Evolutionary conservation across 2,888 invertebrate genomes (phyloP).

Genomic region (Pegoplata infirma): DNA sequence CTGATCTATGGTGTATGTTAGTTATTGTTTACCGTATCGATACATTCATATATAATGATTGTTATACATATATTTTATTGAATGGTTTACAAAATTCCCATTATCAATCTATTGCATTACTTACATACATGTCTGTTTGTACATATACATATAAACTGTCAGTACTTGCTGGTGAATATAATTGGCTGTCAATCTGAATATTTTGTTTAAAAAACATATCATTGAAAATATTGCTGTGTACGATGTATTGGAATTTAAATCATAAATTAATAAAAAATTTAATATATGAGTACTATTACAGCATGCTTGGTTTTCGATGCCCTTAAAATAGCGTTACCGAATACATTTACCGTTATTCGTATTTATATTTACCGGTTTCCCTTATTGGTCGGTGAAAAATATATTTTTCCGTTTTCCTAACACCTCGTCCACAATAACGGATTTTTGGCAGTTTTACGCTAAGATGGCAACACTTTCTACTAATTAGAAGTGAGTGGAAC

Average conservation of each 20-base stretch:
- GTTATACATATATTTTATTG: neutral
- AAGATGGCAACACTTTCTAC: too few relatives aligned
- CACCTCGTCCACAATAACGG: too few relatives aligned
- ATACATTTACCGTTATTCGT: too few relatives aligned
- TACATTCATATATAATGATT: neutral
- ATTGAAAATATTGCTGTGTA: neutral
- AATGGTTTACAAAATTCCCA: neutral
- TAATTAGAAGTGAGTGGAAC: too few relatives aligned
- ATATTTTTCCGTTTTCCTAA: too few relatives aligned
- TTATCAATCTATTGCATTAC: neutral
- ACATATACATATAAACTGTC: neutral
- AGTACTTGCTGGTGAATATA: neutral
- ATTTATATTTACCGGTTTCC: too few relatives aligned
- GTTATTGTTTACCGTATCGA: neutral
- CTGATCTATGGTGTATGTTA: too few relatives aligned
- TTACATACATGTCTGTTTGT: neutral
- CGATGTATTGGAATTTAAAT: neutral
- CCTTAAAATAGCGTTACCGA: too few relatives aligned
- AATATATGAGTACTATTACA: neutral
- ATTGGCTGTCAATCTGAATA: neutral
- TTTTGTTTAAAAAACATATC: neutral
- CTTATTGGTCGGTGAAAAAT: too few relatives aligned
- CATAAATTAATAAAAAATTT: neutral
- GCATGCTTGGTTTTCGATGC: too few relatives aligned
- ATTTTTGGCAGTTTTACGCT: too few relatives aligned